Base-by-base conservation (phyloP, 2,113 vertebrate genomes). In the Ictalurus furcatus region DNA sequence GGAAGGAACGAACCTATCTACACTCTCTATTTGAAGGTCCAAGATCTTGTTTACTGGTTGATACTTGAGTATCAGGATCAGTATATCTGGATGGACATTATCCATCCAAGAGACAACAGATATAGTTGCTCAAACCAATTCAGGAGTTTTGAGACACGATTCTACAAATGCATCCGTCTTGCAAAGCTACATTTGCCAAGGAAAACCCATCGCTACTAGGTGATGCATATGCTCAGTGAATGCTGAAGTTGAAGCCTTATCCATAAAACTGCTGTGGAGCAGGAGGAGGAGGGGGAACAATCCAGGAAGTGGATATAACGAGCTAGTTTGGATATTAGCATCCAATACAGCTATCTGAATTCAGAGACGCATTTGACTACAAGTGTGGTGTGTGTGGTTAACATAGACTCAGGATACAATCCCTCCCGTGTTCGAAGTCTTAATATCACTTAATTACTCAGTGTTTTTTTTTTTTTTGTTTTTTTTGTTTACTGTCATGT, bases 391-490 rank as follows among this genome's bases (percentile, higher is more conserved):
- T 3, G 4, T 28, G 28, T 30, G n/a, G 65, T 69, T 69, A 69
- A 13, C 65, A 30, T 67, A 1, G 63, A 21, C 63, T 40, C 30
- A 40, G 44, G 44, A 48, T 48, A 6, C 44, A 48, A 85, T 6
- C 23, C 63, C 28, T 13, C 19, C 16, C 6, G 54, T 85, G 37
- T 78, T 85, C 65, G 3, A 21, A 63, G 37, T 48, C 59, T 82
- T 89, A 91, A 90, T 88, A 67, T 61, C 48, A 40, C 89, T 88
- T 90, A 86, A 92, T 92, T 92, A 89, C 84, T 44, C 63, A 74
- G 56, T 87, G 85, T 79, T 91, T 84, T 48, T 44, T 44, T 48
- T 40, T 40, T 40, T 40, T 40, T 40, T 40, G 2, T 48, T 40
- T 40, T 40, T 40, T 2, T 48, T 91, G 80, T 88, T 88, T 34